Percentiles rank a stretch among this genome's conserved stretches.
These are phyloP conservation scores for Haliclona indistincta DNA, from an alignment of 37 sponge, comb jelly and placozoan genomes.

Conservation along the genomic window DNA sequence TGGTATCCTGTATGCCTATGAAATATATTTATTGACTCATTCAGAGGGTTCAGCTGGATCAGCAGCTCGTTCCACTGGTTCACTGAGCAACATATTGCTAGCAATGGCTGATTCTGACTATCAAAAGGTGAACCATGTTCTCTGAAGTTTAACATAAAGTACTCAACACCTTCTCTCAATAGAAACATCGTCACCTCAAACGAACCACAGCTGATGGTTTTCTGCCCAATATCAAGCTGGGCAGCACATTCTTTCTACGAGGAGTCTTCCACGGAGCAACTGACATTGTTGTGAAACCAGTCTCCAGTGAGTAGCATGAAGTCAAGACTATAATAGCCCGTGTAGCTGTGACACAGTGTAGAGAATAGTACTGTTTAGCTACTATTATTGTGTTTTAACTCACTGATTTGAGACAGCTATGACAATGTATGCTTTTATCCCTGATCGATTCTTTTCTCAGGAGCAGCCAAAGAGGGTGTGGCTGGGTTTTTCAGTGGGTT, in stretches of 20 bases:
- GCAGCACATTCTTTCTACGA: slow-evolving; percentile 8
- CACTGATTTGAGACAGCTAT: no score
- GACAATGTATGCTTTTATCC: no score
- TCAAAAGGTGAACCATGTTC: slow-evolving; percentile 8
- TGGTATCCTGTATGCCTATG: background rate
- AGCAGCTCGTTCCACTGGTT: background rate
- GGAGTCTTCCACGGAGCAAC: slow-evolving; percentile 19
- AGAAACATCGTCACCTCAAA: slow-evolving; percentile 20
- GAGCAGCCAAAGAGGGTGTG: slow-evolving; percentile 41
- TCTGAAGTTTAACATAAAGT: background rate
- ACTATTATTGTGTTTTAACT: no score
- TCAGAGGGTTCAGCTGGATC: slow-evolving; percentile 16
- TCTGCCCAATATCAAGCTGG: slow-evolving; percentile 3
- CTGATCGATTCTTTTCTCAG: no score
- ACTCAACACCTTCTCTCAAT: background rate
- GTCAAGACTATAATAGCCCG: no score
- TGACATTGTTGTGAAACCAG: slow-evolving; percentile 23
- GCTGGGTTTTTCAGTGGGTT: slow-evolving; percentile 54
- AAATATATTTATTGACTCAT: background rate
- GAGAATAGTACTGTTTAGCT: no score
- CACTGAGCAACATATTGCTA: slow-evolving; percentile 3
- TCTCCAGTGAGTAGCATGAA: slow-evolving; percentile 17
- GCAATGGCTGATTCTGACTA: slow-evolving; percentile 21
- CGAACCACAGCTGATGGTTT: slow-evolving; percentile 3
- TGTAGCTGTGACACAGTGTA: no score